Percentiles rank a stretch among this genome's conserved stretches.
phyloP scores from a whole-genome alignment of 2,888 invertebrate species.

The Melanchra persicariae region DNA sequence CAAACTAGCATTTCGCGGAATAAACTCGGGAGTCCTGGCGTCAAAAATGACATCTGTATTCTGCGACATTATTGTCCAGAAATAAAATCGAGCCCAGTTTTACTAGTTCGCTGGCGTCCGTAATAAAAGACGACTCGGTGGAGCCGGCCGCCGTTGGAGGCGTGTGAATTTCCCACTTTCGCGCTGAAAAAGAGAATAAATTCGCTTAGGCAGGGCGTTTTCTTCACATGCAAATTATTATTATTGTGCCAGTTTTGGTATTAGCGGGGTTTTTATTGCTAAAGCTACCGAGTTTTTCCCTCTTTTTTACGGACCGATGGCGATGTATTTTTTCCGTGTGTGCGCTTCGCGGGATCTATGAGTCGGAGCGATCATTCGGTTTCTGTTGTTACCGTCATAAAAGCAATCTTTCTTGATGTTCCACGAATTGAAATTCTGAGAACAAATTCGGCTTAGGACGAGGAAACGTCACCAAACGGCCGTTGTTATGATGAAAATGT shows the following conservation, averaged over 20 bases:
- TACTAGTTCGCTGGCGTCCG: conserved; percentile 68
- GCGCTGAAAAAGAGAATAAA: conserved; percentile 74
- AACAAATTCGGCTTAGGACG: conserved; percentile 39
- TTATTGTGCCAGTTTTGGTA: conserved; percentile 81
- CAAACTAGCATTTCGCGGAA: conserved; percentile 33
- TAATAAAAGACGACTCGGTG: conserved; percentile 71
- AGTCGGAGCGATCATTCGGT: conserved; percentile 66
- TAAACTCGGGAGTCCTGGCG: conserved; percentile 22
- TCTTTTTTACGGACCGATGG: conserved; percentile 68
- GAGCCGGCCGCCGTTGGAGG: conserved; percentile 66
- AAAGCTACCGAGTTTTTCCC: conserved; percentile 65
- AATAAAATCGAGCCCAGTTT: conserved; percentile 63
- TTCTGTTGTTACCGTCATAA: conserved; percentile 63
- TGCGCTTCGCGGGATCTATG: conserved; percentile 57
- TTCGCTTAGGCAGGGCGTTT: conserved; percentile 75
- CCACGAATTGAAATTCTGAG: conserved; percentile 58
- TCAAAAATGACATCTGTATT: conserved; percentile 52
- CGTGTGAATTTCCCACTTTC: conserved; percentile 74
- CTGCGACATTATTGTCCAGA: conserved; percentile 54
- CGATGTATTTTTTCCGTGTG: conserved; percentile 64
- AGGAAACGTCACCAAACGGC: conserved; percentile 49
- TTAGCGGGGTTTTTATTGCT: conserved; percentile 79
- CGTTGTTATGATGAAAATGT: conserved; percentile 37
- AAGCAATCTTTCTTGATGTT: conserved; percentile 57
- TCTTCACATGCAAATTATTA: conserved; percentile 84